Percentiles rank a stretch among this genome's conserved stretches.
phyloP scores from a whole-genome alignment of 2,888 invertebrate species.

The Arrhopalites spinosus region DNA sequence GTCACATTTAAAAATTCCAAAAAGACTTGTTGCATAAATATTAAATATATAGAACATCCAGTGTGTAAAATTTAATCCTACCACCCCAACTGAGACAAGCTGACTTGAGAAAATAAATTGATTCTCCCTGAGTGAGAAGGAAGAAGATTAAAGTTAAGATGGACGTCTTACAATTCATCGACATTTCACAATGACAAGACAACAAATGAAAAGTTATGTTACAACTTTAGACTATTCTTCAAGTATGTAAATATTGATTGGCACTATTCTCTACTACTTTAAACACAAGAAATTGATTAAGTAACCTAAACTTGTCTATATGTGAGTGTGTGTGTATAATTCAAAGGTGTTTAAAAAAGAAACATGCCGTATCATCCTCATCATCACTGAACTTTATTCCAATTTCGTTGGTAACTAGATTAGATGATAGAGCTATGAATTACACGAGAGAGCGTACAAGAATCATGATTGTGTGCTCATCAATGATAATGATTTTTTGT shows the following conservation, averaged over 20 bases:
- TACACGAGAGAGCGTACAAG: neutral
- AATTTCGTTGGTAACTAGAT: slow-evolving; percentile 18
- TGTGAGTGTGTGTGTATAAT: too few species aligned
- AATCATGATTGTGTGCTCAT: slow-evolving; percentile 7
- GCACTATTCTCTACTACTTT: too few species aligned
- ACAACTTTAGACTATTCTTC: too few species aligned
- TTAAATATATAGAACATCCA: neutral
- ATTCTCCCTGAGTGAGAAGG: neutral
- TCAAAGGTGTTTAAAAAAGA: neutral
- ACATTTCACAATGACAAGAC: neutral
- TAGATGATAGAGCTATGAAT: neutral
- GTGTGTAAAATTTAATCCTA: neutral
- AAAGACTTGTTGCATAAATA: neutral
- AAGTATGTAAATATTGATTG: too few species aligned
- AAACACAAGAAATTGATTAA: too few species aligned
- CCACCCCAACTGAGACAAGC: too few species aligned
- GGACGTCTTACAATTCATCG: neutral
- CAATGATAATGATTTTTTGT: too few species aligned
- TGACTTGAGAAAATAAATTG: neutral
- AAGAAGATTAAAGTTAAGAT: neutral
- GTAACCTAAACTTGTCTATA: too few species aligned
- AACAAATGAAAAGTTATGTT: neutral
- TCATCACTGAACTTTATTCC: neutral
- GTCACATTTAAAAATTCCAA: too few species aligned
- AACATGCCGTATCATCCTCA: slow-evolving; percentile 16